Evolutionary conservation across 2,888 invertebrate species (phyloP).

Genomic region (Dioctria rufipes): DNA sequence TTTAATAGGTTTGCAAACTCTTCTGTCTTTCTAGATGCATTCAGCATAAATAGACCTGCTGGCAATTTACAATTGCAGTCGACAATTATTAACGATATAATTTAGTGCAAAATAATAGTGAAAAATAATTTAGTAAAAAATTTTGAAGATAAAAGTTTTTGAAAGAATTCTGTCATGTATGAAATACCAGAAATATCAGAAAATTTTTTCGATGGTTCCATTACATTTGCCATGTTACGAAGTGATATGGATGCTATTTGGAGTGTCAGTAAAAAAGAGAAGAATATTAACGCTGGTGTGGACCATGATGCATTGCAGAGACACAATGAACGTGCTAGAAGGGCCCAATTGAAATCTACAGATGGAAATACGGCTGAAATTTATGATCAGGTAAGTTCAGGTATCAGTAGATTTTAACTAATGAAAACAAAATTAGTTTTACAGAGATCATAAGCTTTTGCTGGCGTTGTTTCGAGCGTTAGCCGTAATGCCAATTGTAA

Average conservation of each 20-base stretch:
- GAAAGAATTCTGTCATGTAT: neutral
- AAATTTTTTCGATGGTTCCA: constrained; percentile 10
- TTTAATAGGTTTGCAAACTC: neutral
- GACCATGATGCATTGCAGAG: constrained; percentile 40
- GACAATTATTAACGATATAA: too few species aligned
- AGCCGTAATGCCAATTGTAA: constrained; percentile 78
- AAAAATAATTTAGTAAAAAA: too few species aligned
- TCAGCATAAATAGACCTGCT: neutral
- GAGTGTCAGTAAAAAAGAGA: neutral
- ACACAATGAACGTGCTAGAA: neutral
- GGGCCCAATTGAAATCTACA: constrained; percentile 58
- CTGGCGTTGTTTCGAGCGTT: constrained; percentile 76
- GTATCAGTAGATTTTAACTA: neutral
- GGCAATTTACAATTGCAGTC: neutral
- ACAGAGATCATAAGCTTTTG: constrained; percentile 78
- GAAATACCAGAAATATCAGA: constrained; percentile 28
- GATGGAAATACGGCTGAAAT: constrained; percentile 60
- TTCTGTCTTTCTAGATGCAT: neutral
- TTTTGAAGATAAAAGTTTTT: neutral
- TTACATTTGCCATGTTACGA: constrained; percentile 24
- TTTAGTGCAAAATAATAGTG: too few species aligned
- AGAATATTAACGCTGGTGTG: neutral
- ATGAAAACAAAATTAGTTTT: constrained; percentile 70
- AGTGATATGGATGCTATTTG: constrained; percentile 23
- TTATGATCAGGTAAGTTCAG: constrained; percentile 59